Evolutionary conservation across 2,888 invertebrate species (phyloP).

Genomic region (Mythimna vitellina): DNA sequence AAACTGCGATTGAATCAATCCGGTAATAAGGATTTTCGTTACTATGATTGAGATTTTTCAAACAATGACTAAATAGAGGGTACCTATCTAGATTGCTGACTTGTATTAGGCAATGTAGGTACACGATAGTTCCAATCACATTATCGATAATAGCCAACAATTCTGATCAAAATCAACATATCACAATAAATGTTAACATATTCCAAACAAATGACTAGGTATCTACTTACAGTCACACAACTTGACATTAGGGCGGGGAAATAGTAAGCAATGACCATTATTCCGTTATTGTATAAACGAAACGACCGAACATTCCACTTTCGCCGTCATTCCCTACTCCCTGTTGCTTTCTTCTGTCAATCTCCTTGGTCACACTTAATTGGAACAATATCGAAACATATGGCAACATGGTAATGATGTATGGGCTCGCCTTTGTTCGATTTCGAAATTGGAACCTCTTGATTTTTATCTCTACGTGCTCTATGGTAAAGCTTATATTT

Average conservation of each 20-base stretch:
- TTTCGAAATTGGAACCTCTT: conserved; percentile 43
- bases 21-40: neutral
- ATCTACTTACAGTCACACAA: conserved; percentile 61
- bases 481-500: conserved; percentile 43
- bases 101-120: neutral
- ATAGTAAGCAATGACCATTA: conserved; percentile 70
- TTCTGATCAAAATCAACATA: conserved; percentile 29
- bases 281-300: conserved; percentile 72
- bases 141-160: conserved; percentile 27
- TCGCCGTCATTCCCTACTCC: conserved; percentile 76
- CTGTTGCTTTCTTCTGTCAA: conserved; percentile 84
- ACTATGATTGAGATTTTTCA: neutral
- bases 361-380: conserved; percentile 78
- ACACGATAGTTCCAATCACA: conserved; percentile 24
- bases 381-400: conserved; percentile 78
- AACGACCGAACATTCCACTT: conserved; percentile 77
- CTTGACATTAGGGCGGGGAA: conserved; percentile 70
- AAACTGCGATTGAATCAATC: too few relatives aligned
- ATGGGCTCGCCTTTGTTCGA: conserved; percentile 35
- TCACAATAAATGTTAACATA: conserved; percentile 38
- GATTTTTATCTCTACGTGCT: conserved; percentile 50
- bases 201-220: conserved; percentile 39
- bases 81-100: neutral
- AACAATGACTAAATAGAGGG: neutral
- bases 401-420: conserved; percentile 61